These are phyloP conservation scores for Danio kyathit DNA, from an alignment of 2,797 vertebrate species.

Conservation along the genomic window DNA sequence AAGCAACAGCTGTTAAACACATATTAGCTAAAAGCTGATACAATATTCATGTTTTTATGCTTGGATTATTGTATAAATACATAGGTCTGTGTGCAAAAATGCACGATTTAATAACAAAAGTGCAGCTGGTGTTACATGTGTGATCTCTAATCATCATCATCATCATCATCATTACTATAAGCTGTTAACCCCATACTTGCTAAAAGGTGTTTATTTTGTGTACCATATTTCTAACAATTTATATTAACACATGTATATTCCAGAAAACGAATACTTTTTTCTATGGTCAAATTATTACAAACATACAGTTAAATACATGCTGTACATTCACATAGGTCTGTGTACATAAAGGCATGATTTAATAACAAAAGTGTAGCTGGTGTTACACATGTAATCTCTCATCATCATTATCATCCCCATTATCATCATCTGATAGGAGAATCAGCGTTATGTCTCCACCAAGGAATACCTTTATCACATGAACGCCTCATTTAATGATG, in stretches of 20 bases:
- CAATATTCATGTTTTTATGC: too few relatives aligned
- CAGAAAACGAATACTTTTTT: background rate
- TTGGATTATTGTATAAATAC: too few relatives aligned
- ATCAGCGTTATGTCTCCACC: background rate
- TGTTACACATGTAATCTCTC: constrained; percentile 41
- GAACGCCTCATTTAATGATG: constrained; percentile 23
- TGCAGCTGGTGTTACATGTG: constrained; percentile 47
- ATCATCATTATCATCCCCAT: constrained; percentile 10
- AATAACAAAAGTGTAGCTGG: constrained; percentile 26
- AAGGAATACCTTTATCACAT: background rate
- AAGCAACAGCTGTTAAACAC: too few relatives aligned
- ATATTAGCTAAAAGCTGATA: too few relatives aligned
- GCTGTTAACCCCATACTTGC: too few relatives aligned
- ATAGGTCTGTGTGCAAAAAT: background rate
- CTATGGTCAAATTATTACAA: too few relatives aligned
- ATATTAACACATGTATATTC: too few relatives aligned
- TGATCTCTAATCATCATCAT: constrained; percentile 30
- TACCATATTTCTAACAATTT: too few relatives aligned
- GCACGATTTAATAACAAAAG: constrained; percentile 2
- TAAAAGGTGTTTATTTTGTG: too few relatives aligned
- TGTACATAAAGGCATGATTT: background rate
- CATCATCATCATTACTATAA: constrained; percentile 6
- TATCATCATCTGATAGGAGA: background rate
- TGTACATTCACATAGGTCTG: too few relatives aligned
- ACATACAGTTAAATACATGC: too few relatives aligned